Evolutionary conservation across 2,888 invertebrate species (phyloP).

Genomic region (Melieria crassipennis): DNA sequence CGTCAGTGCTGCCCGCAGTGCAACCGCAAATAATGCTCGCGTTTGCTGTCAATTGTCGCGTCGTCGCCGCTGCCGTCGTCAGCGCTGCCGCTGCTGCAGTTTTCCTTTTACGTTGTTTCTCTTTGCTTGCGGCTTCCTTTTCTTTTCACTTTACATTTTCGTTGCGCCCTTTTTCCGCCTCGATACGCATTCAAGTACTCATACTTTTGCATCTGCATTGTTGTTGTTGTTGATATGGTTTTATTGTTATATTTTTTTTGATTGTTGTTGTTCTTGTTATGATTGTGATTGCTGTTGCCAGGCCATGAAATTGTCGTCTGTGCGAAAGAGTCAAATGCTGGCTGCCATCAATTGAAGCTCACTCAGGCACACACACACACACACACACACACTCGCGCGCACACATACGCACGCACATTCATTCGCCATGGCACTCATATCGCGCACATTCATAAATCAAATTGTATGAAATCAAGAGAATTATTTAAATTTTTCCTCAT

Average conservation of each 20-base stretch:
- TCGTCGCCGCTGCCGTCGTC: constrained; percentile 8
- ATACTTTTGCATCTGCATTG: constrained; percentile 1
- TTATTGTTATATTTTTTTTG: not conserved
- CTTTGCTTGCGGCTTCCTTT: not conserved
- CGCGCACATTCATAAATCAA: too few relatives aligned
- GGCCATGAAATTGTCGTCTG: too few relatives aligned
- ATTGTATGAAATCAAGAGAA: too few relatives aligned
- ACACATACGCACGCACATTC: too few relatives aligned
- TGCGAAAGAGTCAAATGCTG: too few relatives aligned
- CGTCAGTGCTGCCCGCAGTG: not conserved
- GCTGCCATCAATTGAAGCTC: too few relatives aligned
- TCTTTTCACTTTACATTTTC: not conserved
- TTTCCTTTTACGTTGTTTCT: not conserved
- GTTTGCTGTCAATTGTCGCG: not conserved
- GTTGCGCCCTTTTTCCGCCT: not conserved
- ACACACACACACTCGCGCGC: too few relatives aligned
- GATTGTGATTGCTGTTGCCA: too few relatives aligned
- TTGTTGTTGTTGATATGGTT: not conserved
- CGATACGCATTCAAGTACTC: not conserved
- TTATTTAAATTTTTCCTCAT: too few relatives aligned
- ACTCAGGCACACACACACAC: too few relatives aligned
- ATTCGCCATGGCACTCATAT: too few relatives aligned
- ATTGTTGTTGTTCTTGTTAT: too few relatives aligned
- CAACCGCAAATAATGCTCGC: not conserved
- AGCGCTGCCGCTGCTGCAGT: not conserved